Evolutionary conservation across 2,113 vertebrate genomes (phyloP).

Genomic region (Chionomys nivalis): DNA sequence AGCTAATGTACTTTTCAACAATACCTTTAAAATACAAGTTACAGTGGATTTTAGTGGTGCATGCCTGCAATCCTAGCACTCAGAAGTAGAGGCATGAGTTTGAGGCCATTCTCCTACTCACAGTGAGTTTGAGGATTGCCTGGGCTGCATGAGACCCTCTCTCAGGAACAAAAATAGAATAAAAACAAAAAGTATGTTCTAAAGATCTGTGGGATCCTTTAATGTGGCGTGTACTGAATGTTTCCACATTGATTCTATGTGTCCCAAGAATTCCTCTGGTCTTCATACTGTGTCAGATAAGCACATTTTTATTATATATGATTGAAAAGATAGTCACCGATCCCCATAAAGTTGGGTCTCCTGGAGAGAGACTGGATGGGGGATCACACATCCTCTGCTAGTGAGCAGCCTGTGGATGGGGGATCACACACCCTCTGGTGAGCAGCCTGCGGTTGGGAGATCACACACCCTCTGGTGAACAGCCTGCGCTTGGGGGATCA

Average conservation of each 20-base stretch:
- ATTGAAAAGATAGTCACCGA: not conserved
- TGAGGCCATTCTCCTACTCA: not conserved
- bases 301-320: not conserved
- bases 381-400: too few relatives aligned
- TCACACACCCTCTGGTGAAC: too few relatives aligned
- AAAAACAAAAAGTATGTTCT: not conserved
- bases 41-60: not conserved
- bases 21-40: not conserved
- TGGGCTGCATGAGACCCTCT: not conserved
- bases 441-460: accelerated
- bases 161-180: not conserved
- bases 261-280: not conserved
- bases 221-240: not conserved
- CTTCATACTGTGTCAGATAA: not conserved
- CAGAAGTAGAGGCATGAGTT: not conserved
- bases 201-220: not conserved
- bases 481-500: too few relatives aligned
- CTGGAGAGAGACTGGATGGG: not conserved
- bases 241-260: not conserved
- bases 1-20: not conserved
- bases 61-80: not conserved
- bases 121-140: not conserved
- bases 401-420: too few relatives aligned
- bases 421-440: too few relatives aligned
- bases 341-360: not conserved